Evolutionary conservation across 1,140 invertebrate species (phyloP), one percentile per base, ranked within the genome.

Genomic region (Papilio dardanus): DNA sequence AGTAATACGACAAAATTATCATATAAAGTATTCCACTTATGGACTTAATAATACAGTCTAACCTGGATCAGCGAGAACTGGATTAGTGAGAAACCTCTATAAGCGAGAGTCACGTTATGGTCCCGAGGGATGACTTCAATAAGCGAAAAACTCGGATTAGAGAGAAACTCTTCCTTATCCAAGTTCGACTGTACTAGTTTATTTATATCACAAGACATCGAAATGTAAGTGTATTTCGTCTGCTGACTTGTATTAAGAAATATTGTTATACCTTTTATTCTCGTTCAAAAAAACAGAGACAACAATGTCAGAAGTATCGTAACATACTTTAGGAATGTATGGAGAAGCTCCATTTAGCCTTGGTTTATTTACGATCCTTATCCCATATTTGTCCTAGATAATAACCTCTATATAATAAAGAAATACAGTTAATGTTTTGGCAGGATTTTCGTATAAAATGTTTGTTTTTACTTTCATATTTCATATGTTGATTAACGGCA

Each of bases 1-100:
- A 50, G 7, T 54, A 54, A 46, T 8, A 54, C 19, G 21, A 24
- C 50, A 54, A 54, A 58, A 58, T 58, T 58, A 58, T 58, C 50
- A 58, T 58, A 58, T 10, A 50, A 50, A 50, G 19, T 58, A 24
- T n/a, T 24, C 50, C 5, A 50, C 3, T 21, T 40, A 1, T 40
- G 14, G n/a, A 19, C 42, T 19, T 50, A 58, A n/a, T n/a, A n/a
- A n/a, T n/a, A 46, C 4, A 19, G n/a, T n/a, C n/a, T n/a, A n/a
- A n/a, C n/a, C n/a, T n/a, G n/a, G n/a, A n/a, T n/a, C n/a, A n/a
- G n/a, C n/a, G n/a, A n/a, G n/a, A n/a, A n/a, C n/a, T n/a, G n/a
- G n/a, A n/a, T n/a, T n/a, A n/a, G n/a, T n/a, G n/a, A n/a, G n/a
- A n/a, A n/a, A n/a, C n/a, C n/a, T n/a, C n/a, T n/a, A n/a, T n/a